phyloP scores from a whole-genome alignment of 2,797 vertebrate genomes.

The Eulemur albifrons region DNA sequence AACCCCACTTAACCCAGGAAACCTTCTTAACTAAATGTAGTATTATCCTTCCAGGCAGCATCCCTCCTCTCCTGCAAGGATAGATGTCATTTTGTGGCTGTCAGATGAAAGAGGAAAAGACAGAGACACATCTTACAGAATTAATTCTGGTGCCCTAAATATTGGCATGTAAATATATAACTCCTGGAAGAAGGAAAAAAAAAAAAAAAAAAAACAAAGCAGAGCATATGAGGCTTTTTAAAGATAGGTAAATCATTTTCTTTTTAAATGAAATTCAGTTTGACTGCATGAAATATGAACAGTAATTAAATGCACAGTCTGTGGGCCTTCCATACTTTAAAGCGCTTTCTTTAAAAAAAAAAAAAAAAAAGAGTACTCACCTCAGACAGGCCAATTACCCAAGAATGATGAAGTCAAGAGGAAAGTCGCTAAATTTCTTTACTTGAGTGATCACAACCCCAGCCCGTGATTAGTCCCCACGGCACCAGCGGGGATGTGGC shows the following conservation, averaged over 20 bases:
- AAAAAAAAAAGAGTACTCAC: slow-evolving; percentile 85
- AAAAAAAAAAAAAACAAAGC: not conserved
- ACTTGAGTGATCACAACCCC: slow-evolving; percentile 96
- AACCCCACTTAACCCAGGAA: slow-evolving; percentile 75
- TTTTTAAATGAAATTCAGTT: slow-evolving; percentile 87
- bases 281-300: slow-evolving; percentile 91
- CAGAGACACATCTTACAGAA: slow-evolving; percentile 74
- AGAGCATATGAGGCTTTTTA: slow-evolving; percentile 59
- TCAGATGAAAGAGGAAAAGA: slow-evolving; percentile 79
- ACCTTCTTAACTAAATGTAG: slow-evolving; percentile 69
- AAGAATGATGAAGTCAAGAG: slow-evolving; percentile 92
- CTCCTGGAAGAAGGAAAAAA: not conserved
- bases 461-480: slow-evolving; percentile 93
- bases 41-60: not conserved
- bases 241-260: slow-evolving; percentile 86
- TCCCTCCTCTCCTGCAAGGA: slow-evolving; percentile 30
- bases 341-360: slow-evolving; percentile 83
- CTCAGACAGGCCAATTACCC: slow-evolving; percentile 93
- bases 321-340: slow-evolving; percentile 90
- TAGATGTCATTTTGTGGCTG: slow-evolving; percentile 42
- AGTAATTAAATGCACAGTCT: slow-evolving; percentile 92
- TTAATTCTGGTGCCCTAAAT: slow-evolving; percentile 77
- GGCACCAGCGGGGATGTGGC: slow-evolving; percentile 92
- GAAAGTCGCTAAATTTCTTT: slow-evolving; percentile 96
- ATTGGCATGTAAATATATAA: slow-evolving; percentile 65